Evolutionary conservation across 1,140 invertebrate genomes (phyloP).

Genomic region (Drosophila bipectinata): DNA sequence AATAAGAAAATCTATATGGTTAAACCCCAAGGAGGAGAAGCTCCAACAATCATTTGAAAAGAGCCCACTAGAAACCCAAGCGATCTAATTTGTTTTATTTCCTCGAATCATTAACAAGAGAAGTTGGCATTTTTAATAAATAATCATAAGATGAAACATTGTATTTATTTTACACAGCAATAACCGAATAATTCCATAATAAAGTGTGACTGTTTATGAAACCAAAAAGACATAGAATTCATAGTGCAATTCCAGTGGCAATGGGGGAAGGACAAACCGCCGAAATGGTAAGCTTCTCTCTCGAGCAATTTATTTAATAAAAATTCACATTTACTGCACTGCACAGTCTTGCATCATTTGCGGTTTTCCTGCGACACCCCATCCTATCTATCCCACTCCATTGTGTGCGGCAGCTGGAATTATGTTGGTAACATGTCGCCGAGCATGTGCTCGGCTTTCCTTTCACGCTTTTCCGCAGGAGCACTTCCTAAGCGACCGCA

Average conservation of each 20-base stretch:
- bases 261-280: slow-evolving; percentile 23
- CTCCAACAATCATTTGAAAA: slow-evolving; percentile 29
- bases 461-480: slow-evolving; percentile 7
- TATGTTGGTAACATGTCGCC: slow-evolving; percentile 76
- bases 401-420: slow-evolving; percentile 71
- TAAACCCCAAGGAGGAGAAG: background rate
- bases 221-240: slow-evolving; percentile 25
- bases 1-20: slow-evolving; percentile 13
- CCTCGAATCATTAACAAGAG: slow-evolving; percentile 20
- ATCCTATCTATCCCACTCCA: slow-evolving; percentile 35
- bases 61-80: slow-evolving; percentile 43
- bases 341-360: slow-evolving; percentile 69
- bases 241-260: background rate
- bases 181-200: slow-evolving; percentile 67
- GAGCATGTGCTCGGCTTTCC: slow-evolving; percentile 48
- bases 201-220: slow-evolving; percentile 72
- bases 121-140: slow-evolving; percentile 50
- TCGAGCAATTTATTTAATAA: slow-evolving; percentile 67
- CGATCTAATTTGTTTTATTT: slow-evolving; percentile 28
- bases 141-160: slow-evolving; percentile 39
- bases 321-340: slow-evolving; percentile 53
- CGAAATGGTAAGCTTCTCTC: slow-evolving; percentile 19
- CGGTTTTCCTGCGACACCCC: slow-evolving; percentile 46
- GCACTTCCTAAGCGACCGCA: slow-evolving; percentile 51
- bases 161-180: slow-evolving; percentile 62